A percentile compares a stretch with the other conserved stretches of the same genome.
Conservation (phyloP, 2,888 invertebrate species). For the Taenaris catops region DNA sequence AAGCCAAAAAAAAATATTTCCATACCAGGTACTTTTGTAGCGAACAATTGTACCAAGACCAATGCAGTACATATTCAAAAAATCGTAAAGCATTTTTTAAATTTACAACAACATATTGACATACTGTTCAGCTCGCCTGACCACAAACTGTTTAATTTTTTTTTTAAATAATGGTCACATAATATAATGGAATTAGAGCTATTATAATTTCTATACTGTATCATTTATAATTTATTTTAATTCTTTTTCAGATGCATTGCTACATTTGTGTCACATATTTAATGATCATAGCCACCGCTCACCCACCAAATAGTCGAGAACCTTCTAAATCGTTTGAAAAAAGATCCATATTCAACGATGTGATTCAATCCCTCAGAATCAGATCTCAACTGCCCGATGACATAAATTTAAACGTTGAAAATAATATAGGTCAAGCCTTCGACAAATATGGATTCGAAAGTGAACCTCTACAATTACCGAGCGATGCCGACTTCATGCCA, state of each 20-base stretch:
- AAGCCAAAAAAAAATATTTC: too few species aligned
- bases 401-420: slow-evolving; percentile 50
- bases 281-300: slow-evolving; percentile 53
- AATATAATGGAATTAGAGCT: too few species aligned
- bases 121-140: too few species aligned
- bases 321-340: slow-evolving; percentile 38
- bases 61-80: too few species aligned
- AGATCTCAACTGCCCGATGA: slow-evolving; percentile 54
- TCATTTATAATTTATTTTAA: too few species aligned
- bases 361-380: slow-evolving; percentile 61
- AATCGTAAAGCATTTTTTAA: too few species aligned
- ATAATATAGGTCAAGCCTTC: slow-evolving; percentile 49
- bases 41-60: too few species aligned
- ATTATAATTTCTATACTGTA: too few species aligned
- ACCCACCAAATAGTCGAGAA: slow-evolving; percentile 42
- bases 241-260: slow-evolving; percentile 61
- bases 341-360: slow-evolving; percentile 61
- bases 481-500: slow-evolving; percentile 54
- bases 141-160: too few species aligned
- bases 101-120: too few species aligned
- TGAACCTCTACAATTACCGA: slow-evolving; percentile 46
- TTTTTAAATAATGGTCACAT: too few species aligned
- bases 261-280: slow-evolving; percentile 65
- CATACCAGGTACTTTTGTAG: too few species aligned
- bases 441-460: slow-evolving; percentile 49